phyloP scores from a whole-genome alignment of 92 coral and sea anemone species.

The Actinostola sp. region DNA sequence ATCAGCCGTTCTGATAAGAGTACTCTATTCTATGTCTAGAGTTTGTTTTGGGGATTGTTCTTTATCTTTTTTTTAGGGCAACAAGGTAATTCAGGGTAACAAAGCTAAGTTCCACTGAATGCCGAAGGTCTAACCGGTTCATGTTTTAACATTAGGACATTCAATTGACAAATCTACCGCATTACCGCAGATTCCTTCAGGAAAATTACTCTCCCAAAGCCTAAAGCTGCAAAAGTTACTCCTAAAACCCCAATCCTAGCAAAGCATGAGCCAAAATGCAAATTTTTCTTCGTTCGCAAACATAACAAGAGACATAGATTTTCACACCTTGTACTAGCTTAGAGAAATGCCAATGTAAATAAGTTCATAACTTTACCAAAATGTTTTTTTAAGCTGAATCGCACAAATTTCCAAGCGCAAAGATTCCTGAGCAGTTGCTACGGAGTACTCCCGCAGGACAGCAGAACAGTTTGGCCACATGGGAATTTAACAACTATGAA shows the following conservation, averaged over 20 bases:
- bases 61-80: background rate
- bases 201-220: no score
- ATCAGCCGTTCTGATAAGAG: background rate
- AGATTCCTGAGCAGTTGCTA: background rate
- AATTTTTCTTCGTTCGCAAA: slow-evolving; percentile 11
- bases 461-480: slow-evolving; percentile 10
- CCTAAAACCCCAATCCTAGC: no score
- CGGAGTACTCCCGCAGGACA: background rate
- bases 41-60: background rate
- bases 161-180: background rate
- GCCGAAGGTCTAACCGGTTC: background rate
- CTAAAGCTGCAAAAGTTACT: no score
- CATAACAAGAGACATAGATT: slow-evolving; percentile 6
- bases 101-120: no score
- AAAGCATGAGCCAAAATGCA: slow-evolving; percentile 33
- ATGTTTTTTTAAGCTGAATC: background rate
- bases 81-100: no score
- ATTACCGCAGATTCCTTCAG: no score
- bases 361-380: background rate
- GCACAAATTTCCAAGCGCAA: background rate
- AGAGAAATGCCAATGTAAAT: background rate
- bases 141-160: background rate
- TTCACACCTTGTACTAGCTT: slow-evolving; percentile 5
- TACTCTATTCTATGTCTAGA: background rate
- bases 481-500: slow-evolving; percentile 42